Evolutionary conservation across 1,140 invertebrate species (phyloP).

Genomic region (Eubasilissa regina): DNA sequence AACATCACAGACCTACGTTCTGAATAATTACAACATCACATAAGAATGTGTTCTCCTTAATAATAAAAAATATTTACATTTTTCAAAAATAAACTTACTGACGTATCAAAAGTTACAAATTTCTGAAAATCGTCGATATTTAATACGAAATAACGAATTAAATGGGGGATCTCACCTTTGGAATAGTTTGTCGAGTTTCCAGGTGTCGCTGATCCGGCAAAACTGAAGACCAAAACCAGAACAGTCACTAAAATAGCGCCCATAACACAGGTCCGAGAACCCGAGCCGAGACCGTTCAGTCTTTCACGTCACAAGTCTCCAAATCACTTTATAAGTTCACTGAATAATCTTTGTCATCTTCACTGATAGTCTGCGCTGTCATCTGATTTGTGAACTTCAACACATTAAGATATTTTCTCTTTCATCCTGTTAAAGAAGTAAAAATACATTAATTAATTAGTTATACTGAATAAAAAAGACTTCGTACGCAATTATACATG

Average conservation of each 20-base stretch:
- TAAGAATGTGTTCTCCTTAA: too few relatives aligned
- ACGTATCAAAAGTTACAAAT: too few relatives aligned
- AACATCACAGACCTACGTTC: too few relatives aligned
- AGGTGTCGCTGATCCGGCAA: not conserved
- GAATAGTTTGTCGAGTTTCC: not conserved
- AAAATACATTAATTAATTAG: not conserved
- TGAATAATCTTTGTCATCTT: not conserved
- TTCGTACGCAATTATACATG: too few relatives aligned
- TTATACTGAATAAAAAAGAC: too few relatives aligned
- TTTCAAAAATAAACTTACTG: too few relatives aligned
- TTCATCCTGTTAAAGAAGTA: conserved; percentile 2
- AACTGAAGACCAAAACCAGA: conserved; percentile 19
- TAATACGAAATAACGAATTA: too few relatives aligned
- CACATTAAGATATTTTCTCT: conserved; percentile 6
- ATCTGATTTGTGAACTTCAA: not conserved
- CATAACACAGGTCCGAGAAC: conserved; percentile 7
- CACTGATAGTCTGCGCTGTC: not conserved
- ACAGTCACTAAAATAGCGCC: conserved; percentile 12
- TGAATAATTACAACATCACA: too few relatives aligned
- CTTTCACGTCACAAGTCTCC: not conserved
- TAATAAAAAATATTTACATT: too few relatives aligned
- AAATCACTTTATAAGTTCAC: not conserved
- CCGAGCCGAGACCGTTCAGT: not conserved
- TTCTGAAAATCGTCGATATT: too few relatives aligned
- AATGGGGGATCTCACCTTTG: not conserved